Evolutionary conservation across 2,888 invertebrate genomes (phyloP), one percentile per base, ranked within the genome.

Genomic region (Phorcus lineatus): DNA sequence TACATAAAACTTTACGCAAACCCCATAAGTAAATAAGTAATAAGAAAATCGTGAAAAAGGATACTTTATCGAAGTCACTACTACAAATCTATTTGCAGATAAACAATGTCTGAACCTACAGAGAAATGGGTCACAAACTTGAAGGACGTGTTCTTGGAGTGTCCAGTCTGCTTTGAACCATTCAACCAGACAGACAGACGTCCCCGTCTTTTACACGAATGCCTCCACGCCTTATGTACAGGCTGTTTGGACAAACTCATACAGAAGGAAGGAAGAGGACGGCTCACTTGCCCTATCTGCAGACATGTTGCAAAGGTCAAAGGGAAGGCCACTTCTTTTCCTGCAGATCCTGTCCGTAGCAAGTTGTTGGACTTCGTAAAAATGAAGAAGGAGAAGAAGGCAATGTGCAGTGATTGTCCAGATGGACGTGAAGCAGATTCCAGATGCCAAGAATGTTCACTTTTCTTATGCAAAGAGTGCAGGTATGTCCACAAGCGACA

Each of bases 181-280:
- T 70, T 40, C 70, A 70, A 70, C 40, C 36, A 70, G 36, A 70
- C 70, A 40, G 70, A 70, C 19, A 31, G 70, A 2, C 70, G 70
- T n/a, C 70, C 70, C n/a, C 70, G 70, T 40, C 70, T 70, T 19
- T 19, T 70, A 11, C 70, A 36, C 36, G 7, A 16, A 6, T 70
- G 70, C 40, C 19, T 70, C 36, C 70, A 70, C 9, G 70, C 70
- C 16, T 40, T 70, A 9, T 70, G 70, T 17, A 70, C 70, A n/a
- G n/a, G n/a, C 19, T 70, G 70, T 19, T n/a, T 70, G 4, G 31
- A 36, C 9, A 31, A 36, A 17, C 70, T 70, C 0, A 22, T 70
- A 11, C 17, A 16, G 36, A 70, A 70, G 70, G 70, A 70, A n/a
- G 70, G 70, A 11, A 31, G 36, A 40, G 70, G 70, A n/a, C 70